phyloP scores from a whole-genome alignment of 2,888 invertebrate genomes.

The Syritta pipiens region DNA sequence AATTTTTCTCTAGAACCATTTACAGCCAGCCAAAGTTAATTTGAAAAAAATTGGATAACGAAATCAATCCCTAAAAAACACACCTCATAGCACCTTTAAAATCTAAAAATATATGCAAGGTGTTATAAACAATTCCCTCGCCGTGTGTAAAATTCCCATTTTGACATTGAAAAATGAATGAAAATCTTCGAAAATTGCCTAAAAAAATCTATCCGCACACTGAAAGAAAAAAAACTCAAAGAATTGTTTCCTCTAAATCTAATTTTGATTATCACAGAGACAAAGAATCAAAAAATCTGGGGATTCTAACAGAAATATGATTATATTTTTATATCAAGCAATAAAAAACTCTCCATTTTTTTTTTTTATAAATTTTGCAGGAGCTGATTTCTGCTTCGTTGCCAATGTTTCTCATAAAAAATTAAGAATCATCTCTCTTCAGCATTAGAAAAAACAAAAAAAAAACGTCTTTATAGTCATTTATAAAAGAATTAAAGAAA shows the following conservation, averaged over 20 bases:
- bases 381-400: constrained; percentile 4
- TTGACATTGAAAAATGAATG: constrained; percentile 3
- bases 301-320: constrained; percentile 17
- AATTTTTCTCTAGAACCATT: too few relatives aligned
- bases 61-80: too few relatives aligned
- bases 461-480: background rate
- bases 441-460: background rate
- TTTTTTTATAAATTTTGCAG: background rate
- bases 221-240: background rate
- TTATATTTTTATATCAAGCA: constrained; percentile 58
- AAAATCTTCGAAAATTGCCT: background rate
- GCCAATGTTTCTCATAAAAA: constrained; percentile 33
- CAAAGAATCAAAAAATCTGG: constrained; percentile 23
- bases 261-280: background rate
- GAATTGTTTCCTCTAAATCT: background rate
- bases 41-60: too few relatives aligned
- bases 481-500: background rate
- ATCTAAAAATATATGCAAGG: too few relatives aligned
- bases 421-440: constrained; percentile 1
- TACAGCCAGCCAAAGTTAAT: too few relatives aligned
- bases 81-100: too few relatives aligned
- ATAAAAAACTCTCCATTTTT: constrained; percentile 35
- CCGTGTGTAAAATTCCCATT: too few relatives aligned
- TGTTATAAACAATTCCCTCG: too few relatives aligned
- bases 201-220: background rate